Percentiles rank a stretch among this genome's conserved stretches.
Evolutionary conservation across 2,888 invertebrate species (phyloP).

Genomic region (Pheosia gnoma): DNA sequence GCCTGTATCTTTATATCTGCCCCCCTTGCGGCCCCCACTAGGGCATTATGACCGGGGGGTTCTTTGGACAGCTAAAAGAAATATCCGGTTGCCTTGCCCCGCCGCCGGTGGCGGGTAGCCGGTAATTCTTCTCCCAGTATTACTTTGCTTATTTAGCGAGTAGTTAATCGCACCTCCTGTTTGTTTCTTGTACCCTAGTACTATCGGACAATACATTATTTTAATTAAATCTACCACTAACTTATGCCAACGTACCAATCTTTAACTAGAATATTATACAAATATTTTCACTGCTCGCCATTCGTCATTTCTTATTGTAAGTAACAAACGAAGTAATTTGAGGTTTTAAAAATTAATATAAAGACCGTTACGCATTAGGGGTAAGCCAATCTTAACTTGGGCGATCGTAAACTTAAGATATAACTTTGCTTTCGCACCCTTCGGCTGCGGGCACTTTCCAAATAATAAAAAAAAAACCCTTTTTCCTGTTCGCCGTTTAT

Average conservation of each 20-base stretch:
- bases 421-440: conserved; percentile 37
- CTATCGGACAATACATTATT: conserved; percentile 31
- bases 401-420: conserved; percentile 39
- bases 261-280: no score
- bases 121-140: conserved; percentile 77
- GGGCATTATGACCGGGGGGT: conserved; percentile 82
- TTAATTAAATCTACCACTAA: conserved; percentile 28
- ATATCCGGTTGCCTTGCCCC: conserved; percentile 80
- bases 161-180: conserved; percentile 72
- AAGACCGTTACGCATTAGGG: conserved; percentile 30
- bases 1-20: conserved; percentile 83
- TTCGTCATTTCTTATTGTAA: no score
- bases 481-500: conserved; percentile 36
- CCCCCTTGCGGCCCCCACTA: conserved; percentile 70
- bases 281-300: no score
- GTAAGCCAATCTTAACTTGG: conserved; percentile 32
- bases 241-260: background rate
- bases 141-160: conserved; percentile 77
- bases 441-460: conserved; percentile 35
- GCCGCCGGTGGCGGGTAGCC: conserved; percentile 68
- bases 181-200: conserved; percentile 51
- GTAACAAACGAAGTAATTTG: background rate
- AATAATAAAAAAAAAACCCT: conserved; percentile 46
- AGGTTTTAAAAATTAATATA: conserved; percentile 7
- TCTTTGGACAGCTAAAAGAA: conserved; percentile 84